These are phyloP conservation scores for Adelosebastes latens DNA, from an alignment of 2,797 vertebrate species.

Conservation along the genomic window DNA sequence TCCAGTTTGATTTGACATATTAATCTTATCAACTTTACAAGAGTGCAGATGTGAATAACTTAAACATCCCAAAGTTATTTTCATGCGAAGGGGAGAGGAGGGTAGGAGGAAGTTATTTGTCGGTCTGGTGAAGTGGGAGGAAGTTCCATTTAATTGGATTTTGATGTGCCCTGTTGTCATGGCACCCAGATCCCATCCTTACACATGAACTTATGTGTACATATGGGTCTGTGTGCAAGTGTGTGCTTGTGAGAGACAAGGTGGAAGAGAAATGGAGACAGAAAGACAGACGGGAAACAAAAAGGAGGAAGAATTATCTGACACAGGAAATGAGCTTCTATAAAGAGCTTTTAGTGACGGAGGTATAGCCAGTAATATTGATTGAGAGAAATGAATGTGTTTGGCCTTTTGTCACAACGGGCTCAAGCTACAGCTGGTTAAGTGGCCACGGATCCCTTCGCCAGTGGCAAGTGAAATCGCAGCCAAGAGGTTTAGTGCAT, in stretches of 20 bases:
- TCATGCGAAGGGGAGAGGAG: conserved; percentile 54
- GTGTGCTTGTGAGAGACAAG: conserved; percentile 15
- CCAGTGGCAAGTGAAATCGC: conserved; percentile 69
- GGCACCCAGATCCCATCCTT: conserved; percentile 79
- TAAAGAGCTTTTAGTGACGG: conserved; percentile 52
- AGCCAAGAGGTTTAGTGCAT: conserved; percentile 74
- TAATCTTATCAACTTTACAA: conserved; percentile 67
- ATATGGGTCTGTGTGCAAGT: conserved; percentile 7
- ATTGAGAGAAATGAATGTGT: conserved; percentile 66
- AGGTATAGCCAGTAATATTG: conserved; percentile 51
- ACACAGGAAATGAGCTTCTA: conserved; percentile 66
- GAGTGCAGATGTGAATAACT: conserved; percentile 70
- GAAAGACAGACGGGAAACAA: conserved; percentile 23
- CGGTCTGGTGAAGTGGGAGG: conserved; percentile 80
- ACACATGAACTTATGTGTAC: conserved; percentile 56
- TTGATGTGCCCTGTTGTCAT: conserved; percentile 85
- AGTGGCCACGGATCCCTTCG: conserved; percentile 67
- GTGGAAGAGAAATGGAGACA: conserved; percentile 14
- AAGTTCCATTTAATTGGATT: conserved; percentile 85
- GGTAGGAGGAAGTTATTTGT: conserved; percentile 78
- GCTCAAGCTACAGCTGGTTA: conserved; percentile 72
- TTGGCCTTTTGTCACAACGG: conserved; percentile 64
- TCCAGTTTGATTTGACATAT: conserved; percentile 59
- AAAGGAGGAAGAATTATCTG: conserved; percentile 47
- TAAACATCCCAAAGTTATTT: conserved; percentile 71